Percentiles rank a stretch among this genome's conserved stretches.
Evolutionary conservation across 1,140 invertebrate genomes (phyloP).

Genomic region (Leptinotarsa lineolata): DNA sequence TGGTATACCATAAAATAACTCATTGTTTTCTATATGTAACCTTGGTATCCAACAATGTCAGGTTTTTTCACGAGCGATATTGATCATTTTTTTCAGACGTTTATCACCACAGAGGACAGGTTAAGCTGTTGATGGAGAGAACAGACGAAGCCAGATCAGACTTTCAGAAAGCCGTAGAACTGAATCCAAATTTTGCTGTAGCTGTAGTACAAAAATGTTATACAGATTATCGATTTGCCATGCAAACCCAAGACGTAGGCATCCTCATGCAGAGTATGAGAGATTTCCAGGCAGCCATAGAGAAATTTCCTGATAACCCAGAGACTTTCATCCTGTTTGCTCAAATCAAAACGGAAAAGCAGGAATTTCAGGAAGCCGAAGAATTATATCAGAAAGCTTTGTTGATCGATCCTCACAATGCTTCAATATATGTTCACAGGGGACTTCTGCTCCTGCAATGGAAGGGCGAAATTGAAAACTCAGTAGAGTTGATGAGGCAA

Average conservation of each 20-base stretch:
- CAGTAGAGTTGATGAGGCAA: conserved; percentile 76
- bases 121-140: conserved; percentile 80
- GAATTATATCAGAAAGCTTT: conserved; percentile 79
- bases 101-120: conserved; percentile 69
- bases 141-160: conserved; percentile 78
- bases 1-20: too few relatives aligned
- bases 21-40: neutral
- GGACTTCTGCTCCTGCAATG: conserved; percentile 83
- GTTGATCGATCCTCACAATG: conserved; percentile 82
- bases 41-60: neutral
- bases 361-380: conserved; percentile 82
- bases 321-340: conserved; percentile 85
- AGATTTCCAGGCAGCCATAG: conserved; percentile 74
- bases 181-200: conserved; percentile 82
- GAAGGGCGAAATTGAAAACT: conserved; percentile 79
- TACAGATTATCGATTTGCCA: conserved; percentile 75
- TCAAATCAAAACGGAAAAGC: conserved; percentile 72
- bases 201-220: conserved; percentile 88
- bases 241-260: conserved; percentile 60
- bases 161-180: conserved; percentile 79
- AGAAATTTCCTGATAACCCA: conserved; percentile 79
- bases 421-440: conserved; percentile 84
- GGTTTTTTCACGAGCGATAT: neutral
- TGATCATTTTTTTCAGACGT: conserved; percentile 45
- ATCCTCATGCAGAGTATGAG: conserved; percentile 66